Conservation (phyloP, 2,113 vertebrate species). For the Leuciscus idus region DNA sequence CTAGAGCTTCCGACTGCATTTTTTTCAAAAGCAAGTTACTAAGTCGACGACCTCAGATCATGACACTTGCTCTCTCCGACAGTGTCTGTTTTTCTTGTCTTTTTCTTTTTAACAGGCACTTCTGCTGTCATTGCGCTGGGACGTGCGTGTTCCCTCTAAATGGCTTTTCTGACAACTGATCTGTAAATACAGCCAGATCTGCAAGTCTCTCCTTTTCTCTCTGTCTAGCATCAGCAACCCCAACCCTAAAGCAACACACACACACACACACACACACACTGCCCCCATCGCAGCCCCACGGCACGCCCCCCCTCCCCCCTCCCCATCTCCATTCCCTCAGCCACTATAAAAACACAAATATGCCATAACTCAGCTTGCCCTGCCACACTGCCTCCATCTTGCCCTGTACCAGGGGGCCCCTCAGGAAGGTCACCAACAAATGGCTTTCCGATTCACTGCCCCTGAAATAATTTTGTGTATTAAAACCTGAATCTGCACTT, state of each 20-base stretch:
- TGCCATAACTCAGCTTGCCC: slow-evolving; percentile 96
- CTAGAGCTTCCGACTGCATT: background rate
- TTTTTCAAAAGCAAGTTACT: background rate
- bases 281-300: slow-evolving; percentile 50
- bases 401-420: slow-evolving; percentile 92
- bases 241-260: slow-evolving; percentile 55
- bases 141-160: slow-evolving; percentile 91
- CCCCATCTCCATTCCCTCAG: slow-evolving; percentile 83
- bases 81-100: slow-evolving; percentile 71
- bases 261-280: slow-evolving; percentile 45
- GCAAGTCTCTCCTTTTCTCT: slow-evolving; percentile 70
- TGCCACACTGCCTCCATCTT: slow-evolving; percentile 97
- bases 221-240: slow-evolving; percentile 59
- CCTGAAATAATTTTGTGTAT: slow-evolving; percentile 99
- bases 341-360: slow-evolving; percentile 99
- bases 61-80: slow-evolving; percentile 68
- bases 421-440: slow-evolving; percentile 99
- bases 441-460: slow-evolving; percentile 99
- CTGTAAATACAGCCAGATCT: slow-evolving; percentile 99
- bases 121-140: slow-evolving; percentile 69
- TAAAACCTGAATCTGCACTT: slow-evolving; percentile 99
- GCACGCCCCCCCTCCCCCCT: slow-evolving; percentile 66
- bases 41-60: slow-evolving; percentile 38
- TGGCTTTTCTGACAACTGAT: slow-evolving; percentile 93
- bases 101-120: slow-evolving; percentile 75